Evolutionary conservation across 2,888 invertebrate genomes (phyloP).

Genomic region (Tinea semifulvella): DNA sequence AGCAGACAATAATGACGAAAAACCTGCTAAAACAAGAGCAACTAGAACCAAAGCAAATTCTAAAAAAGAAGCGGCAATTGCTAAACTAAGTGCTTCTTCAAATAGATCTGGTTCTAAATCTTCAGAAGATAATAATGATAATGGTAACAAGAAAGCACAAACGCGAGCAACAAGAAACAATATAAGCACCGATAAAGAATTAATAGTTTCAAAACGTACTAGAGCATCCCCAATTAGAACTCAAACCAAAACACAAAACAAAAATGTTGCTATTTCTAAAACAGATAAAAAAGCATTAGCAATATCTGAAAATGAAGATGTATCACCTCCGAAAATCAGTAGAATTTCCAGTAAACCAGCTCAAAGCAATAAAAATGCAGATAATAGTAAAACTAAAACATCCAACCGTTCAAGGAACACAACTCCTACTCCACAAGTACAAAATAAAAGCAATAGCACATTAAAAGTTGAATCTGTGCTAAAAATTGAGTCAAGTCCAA

Average conservation of each 20-base stretch:
- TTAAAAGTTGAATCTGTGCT: not conserved
- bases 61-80: too few relatives aligned
- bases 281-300: slow-evolving; percentile 19
- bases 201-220: slow-evolving; percentile 16
- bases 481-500: not conserved
- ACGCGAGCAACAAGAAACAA: slow-evolving; percentile 32
- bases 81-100: too few relatives aligned
- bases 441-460: not conserved
- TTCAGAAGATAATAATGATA: slow-evolving; percentile 47
- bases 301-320: slow-evolving; percentile 13
- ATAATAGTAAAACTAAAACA: not conserved
- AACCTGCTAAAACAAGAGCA: not conserved
- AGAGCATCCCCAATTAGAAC: slow-evolving; percentile 15
- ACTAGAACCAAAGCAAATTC: too few relatives aligned
- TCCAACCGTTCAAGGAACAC: not conserved
- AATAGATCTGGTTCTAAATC: too few relatives aligned
- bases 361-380: not conserved
- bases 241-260: slow-evolving; percentile 16
- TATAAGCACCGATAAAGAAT: slow-evolving; percentile 23
- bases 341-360: not conserved
- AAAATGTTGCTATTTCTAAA: slow-evolving; percentile 25
- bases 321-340: slow-evolving; percentile 6
- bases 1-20: not conserved
- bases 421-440: not conserved
- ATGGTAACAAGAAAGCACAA: slow-evolving; percentile 15